A percentile compares a stretch with the other conserved stretches of the same genome.
These are phyloP conservation scores for Bedellia somnulentella DNA, from an alignment of 2,888 invertebrate species.

Conservation along the genomic window DNA sequence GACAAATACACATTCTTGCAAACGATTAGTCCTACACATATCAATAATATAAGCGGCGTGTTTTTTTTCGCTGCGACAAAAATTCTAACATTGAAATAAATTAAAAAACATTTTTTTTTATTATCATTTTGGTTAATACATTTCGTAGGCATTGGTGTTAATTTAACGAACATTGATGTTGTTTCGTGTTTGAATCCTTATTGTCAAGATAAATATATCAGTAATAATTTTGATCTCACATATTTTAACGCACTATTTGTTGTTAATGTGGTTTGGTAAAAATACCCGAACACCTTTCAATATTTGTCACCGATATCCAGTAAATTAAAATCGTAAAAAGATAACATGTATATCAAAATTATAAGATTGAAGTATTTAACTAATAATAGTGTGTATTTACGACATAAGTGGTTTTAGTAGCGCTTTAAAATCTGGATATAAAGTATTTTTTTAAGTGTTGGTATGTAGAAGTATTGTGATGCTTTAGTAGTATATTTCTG, in stretches of 20 bases:
- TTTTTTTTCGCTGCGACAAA: not conserved
- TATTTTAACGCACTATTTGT: too few species aligned
- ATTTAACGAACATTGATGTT: not conserved
- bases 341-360: conserved; percentile 7
- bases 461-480: conserved; percentile 18
- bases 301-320: not conserved
- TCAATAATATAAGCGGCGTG: too few species aligned
- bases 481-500: conserved; percentile 8
- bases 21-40: not conserved
- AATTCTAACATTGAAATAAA: not conserved
- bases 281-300: conserved; percentile 7
- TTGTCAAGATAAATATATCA: conserved; percentile 8
- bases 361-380: conserved; percentile 16
- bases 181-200: conserved; percentile 3
- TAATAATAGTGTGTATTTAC: conserved; percentile 30
- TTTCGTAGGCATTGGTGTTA: not conserved
- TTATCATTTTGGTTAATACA: not conserved
- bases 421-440: conserved; percentile 31
- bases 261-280: conserved; percentile 13
- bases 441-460: conserved; percentile 39
- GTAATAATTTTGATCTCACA: conserved; percentile 11
- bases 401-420: conserved; percentile 17
- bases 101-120: not conserved
- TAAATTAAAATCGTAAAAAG: not conserved
- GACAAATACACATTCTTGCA: not conserved